Evolutionary conservation across 2,113 vertebrate genomes (phyloP).

Genomic region (Dermatemys mawii): DNA sequence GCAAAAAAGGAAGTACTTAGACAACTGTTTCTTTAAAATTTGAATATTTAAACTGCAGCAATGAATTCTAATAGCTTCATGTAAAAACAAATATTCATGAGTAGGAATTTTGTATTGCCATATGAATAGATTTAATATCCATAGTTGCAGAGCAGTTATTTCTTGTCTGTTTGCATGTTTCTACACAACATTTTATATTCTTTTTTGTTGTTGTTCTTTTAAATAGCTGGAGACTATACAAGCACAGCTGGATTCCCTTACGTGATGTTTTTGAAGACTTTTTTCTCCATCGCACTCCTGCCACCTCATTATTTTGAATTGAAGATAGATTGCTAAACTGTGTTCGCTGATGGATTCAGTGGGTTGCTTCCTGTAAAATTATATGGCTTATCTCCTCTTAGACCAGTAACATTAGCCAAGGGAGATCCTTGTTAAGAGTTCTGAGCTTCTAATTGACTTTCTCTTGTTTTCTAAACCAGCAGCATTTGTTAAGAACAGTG

Average conservation of each 20-base stretch:
- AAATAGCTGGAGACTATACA: conserved; percentile 95
- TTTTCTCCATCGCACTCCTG: conserved; percentile 66
- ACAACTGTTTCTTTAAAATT: conserved; percentile 66
- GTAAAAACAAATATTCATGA: conserved; percentile 64
- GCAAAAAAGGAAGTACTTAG: conserved; percentile 68
- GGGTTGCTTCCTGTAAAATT: conserved; percentile 75
- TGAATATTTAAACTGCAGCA: conserved; percentile 60
- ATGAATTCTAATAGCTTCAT: conserved; percentile 63
- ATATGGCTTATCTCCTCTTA: conserved; percentile 69
- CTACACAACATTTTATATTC: conserved; percentile 65
- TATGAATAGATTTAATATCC: conserved; percentile 62
- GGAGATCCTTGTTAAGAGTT: conserved; percentile 43
- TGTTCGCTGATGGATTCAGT: conserved; percentile 73
- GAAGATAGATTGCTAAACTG: conserved; percentile 75
- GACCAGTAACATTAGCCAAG: conserved; percentile 56
- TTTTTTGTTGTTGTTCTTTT: conserved; percentile 60
- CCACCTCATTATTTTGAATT: conserved; percentile 73
- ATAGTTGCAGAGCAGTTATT: not conserved
- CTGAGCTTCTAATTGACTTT: conserved; percentile 49
- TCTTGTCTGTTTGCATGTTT: conserved; percentile 64
- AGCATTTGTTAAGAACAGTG: conserved; percentile 28
- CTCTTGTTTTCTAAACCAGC: conserved; percentile 33
- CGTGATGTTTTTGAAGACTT: conserved; percentile 82
- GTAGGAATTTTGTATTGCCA: conserved; percentile 51
- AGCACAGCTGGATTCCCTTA: conserved; percentile 96